phyloP scores from a whole-genome alignment of 2,113 vertebrate species.

The Osmerus eperlanus region DNA sequence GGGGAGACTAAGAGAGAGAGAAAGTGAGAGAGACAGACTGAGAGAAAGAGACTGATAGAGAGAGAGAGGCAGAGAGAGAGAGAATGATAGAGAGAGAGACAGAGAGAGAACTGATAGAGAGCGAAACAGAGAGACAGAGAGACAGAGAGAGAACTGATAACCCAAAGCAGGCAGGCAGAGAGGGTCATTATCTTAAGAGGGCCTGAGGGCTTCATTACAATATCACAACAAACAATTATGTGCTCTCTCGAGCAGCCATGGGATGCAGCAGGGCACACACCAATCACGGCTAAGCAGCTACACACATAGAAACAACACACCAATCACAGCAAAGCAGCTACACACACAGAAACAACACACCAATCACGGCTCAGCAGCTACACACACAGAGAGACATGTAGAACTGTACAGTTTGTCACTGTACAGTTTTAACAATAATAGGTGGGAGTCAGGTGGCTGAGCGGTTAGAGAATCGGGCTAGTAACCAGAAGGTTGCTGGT shows the following conservation, averaged over 20 bases:
- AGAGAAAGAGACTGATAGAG: not conserved
- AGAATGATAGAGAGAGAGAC: conserved; percentile 10
- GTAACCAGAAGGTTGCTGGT: too few relatives aligned
- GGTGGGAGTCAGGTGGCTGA: too few relatives aligned
- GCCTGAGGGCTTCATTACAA: conserved; percentile 66
- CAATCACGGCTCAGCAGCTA: not conserved
- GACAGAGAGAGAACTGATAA: conserved; percentile 2
- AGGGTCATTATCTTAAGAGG: conserved; percentile 63
- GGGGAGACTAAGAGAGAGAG: not conserved
- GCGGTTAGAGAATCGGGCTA: too few relatives aligned
- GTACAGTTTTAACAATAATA: conserved; percentile 10
- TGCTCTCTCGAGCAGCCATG: conserved; percentile 45
- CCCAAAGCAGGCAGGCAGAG: too few relatives aligned
- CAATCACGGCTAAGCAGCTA: conserved; percentile 26
- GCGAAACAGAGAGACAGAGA: conserved; percentile 20
- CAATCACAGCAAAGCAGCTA: not conserved
- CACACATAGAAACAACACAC: conserved; percentile 10
- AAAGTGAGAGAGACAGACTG: not conserved
- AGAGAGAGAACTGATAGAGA: conserved; percentile 14
- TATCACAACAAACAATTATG: conserved; percentile 75
- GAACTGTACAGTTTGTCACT: too few relatives aligned
- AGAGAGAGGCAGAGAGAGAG: not conserved
- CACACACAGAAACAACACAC: not conserved
- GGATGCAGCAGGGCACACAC: conserved; percentile 3
- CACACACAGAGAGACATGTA: not conserved